Percentiles rank a stretch among this genome's conserved stretches.
Conservation (phyloP, 2,113 vertebrate genomes). For the Tapirus terrestris region DNA sequence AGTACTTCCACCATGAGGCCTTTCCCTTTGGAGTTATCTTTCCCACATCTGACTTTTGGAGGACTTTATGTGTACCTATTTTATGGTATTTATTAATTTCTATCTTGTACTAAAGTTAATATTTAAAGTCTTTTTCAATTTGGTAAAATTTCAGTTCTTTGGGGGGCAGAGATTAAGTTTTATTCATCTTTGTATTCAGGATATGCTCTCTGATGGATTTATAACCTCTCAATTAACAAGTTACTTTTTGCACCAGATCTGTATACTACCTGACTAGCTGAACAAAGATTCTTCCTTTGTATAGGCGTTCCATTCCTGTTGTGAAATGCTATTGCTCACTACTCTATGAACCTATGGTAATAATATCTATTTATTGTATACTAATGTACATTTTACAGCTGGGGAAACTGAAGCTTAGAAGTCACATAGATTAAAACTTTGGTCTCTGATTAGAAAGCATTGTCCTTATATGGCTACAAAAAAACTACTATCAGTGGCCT, state of each 20-base stretch:
- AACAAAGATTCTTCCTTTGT: neutral
- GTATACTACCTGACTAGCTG: neutral
- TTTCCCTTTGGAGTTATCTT: neutral
- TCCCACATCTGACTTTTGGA: neutral
- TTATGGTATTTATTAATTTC: neutral
- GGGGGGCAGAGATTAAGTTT: neutral
- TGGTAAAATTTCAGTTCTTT: constrained; percentile 18
- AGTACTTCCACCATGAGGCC: neutral
- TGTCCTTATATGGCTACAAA: neutral
- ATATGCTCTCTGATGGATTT: neutral
- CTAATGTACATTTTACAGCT: neutral
- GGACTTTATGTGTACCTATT: neutral
- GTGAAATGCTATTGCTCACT: neutral
- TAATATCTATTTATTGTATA: neutral
- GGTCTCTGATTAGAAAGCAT: neutral
- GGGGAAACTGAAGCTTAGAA: neutral
- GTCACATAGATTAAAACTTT: neutral
- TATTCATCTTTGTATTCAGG: neutral
- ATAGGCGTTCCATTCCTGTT: neutral
- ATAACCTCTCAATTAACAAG: neutral
- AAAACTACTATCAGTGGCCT: neutral
- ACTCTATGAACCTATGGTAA: neutral
- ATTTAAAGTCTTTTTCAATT: neutral
- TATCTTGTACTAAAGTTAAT: neutral
- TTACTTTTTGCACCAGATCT: neutral